Conservation (phyloP, 2,797 vertebrate genomes). For the Thamnophis elegans region DNA sequence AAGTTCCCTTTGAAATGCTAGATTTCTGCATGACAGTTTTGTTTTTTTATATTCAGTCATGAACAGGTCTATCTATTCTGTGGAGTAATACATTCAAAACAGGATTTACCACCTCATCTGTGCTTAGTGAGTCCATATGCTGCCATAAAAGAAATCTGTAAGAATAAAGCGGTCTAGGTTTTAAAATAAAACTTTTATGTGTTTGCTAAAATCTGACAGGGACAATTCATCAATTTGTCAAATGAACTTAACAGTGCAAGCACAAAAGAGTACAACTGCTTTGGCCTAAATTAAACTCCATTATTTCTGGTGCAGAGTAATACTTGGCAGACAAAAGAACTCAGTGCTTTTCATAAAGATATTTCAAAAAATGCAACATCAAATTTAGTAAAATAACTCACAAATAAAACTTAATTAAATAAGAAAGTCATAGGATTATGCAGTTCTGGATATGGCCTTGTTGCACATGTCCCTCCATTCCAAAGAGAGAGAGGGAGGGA, state of each 20-base stretch:
- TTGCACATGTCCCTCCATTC: not conserved
- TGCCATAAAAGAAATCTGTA: constrained; percentile 15
- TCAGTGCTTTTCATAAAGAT: not conserved
- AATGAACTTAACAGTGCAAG: constrained; percentile 4
- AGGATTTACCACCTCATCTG: not conserved
- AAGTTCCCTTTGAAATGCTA: not conserved
- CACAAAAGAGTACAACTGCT: constrained; percentile 20
- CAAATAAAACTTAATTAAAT: no score
- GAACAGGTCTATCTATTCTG: no score
- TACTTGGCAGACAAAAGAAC: not conserved
- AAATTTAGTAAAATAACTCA: constrained; percentile 23
- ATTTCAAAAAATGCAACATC: constrained; percentile 2
- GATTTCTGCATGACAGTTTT: not conserved
- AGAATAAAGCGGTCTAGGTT: not conserved
- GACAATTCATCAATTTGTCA: constrained; percentile 9
- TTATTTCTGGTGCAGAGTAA: not conserved
- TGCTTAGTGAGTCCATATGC: constrained; percentile 9
- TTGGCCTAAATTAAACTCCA: constrained; percentile 19
- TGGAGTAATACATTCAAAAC: not conserved
- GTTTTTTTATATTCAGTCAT: not conserved
- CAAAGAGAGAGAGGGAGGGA: no score
- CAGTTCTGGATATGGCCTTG: no score
- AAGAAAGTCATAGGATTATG: no score
- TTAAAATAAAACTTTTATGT: not conserved
- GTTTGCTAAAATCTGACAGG: not conserved